These are phyloP conservation scores for Phoxinus dragarum DNA, from an alignment of 2,797 vertebrate genomes.

Conservation along the genomic window DNA sequence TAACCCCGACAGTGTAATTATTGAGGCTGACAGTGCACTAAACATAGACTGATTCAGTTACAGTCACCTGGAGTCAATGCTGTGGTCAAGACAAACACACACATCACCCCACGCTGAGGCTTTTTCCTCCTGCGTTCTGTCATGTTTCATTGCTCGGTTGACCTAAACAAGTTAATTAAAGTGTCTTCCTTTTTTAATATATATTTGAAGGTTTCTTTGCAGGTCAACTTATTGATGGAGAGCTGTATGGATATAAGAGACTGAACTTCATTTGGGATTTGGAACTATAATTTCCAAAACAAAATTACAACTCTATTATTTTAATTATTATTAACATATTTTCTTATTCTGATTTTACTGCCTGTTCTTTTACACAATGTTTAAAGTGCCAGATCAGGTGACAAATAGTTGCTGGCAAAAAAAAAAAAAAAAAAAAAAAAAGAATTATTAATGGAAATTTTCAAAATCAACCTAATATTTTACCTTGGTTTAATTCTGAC, in stretches of 20 bases:
- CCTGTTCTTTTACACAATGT: not conserved
- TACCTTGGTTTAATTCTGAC: not conserved
- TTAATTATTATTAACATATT: not conserved
- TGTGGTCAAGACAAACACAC: not conserved
- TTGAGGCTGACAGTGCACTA: slow-evolving; percentile 1
- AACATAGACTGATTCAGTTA: slow-evolving; percentile 32
- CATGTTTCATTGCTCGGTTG: not conserved
- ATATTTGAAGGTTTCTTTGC: too few relatives aligned
- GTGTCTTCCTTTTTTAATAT: too few relatives aligned
- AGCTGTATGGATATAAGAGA: not conserved
- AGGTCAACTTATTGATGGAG: not conserved
- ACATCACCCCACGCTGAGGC: not conserved
- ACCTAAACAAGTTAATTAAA: not conserved
- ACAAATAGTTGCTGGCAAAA: not conserved
- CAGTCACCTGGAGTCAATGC: slow-evolving; percentile 5
- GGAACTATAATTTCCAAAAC: not conserved
- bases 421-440: too few relatives aligned
- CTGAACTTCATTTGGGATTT: not conserved
- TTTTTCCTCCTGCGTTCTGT: not conserved
- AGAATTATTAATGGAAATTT: not conserved
- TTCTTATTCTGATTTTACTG: not conserved
- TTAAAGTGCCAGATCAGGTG: not conserved
- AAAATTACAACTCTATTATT: not conserved
- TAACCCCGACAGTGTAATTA: slow-evolving; percentile 58
- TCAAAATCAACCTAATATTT: not conserved